Conservation (phyloP, 1,140 invertebrate species). For the Diorhabda elongata region DNA sequence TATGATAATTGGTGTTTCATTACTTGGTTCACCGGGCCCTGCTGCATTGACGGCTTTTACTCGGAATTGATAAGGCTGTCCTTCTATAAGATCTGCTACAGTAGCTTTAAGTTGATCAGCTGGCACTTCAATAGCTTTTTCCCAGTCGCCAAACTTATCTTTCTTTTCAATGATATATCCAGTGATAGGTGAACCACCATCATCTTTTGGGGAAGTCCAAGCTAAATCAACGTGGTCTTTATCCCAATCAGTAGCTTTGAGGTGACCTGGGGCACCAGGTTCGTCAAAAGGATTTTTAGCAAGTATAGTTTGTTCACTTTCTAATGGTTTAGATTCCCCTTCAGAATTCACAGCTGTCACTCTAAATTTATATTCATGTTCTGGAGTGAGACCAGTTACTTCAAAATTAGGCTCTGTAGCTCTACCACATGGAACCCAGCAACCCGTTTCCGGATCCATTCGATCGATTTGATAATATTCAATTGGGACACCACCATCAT, state of each 20-base stretch:
- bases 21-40: slow-evolving; percentile 87
- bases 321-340: slow-evolving; percentile 92
- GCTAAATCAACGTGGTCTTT: slow-evolving; percentile 89
- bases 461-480: slow-evolving; percentile 94
- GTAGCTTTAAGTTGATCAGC: slow-evolving; percentile 75
- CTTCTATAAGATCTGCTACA: slow-evolving; percentile 86
- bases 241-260: slow-evolving; percentile 93
- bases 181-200: slow-evolving; percentile 83
- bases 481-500: slow-evolving; percentile 83
- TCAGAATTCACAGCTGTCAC: slow-evolving; percentile 94
- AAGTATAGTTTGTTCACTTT: slow-evolving; percentile 77
- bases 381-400: slow-evolving; percentile 81
- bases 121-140: slow-evolving; percentile 80
- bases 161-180: slow-evolving; percentile 89
- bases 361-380: slow-evolving; percentile 91
- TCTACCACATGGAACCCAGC: slow-evolving; percentile 87
- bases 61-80: slow-evolving; percentile 86
- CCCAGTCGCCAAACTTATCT: slow-evolving; percentile 92
- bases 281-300: slow-evolving; percentile 97
- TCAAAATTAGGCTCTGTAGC: slow-evolving; percentile 73
- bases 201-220: slow-evolving; percentile 75
- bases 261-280: slow-evolving; percentile 86
- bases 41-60: slow-evolving; percentile 89
- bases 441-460: slow-evolving; percentile 87
- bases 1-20: slow-evolving; percentile 81